Base-by-base conservation (phyloP, 2,113 vertebrate species). In the Pseudopodoces humilis region DNA sequence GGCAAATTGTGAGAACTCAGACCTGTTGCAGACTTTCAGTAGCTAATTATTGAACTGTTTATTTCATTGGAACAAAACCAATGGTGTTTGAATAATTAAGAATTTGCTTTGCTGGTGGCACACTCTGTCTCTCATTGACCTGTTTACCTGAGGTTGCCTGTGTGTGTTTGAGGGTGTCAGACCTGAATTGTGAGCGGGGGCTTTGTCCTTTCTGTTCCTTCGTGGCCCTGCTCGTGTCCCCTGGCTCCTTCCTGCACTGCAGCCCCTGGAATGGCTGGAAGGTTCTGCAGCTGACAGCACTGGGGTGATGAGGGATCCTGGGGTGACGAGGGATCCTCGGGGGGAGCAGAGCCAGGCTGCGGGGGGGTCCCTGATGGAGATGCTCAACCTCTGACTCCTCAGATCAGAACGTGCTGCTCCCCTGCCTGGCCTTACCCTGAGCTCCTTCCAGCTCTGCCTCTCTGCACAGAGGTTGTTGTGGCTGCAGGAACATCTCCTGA, bases 181-280 rank as follows among this genome's bases (percentile, higher is more conserved):
- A 16, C 2, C n/a, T 1, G 15, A 10, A 2, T 0, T 7, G 70
- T 11, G 46, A 13, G 20, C 1, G 7, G 24, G 44, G 56, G 11
- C 1, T 16, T 49, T 43, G 27, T 21, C 47, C 60, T 15, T 37
- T 20, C 12, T 19, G 14, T 11, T 13, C 43, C 53, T 52, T 6
- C 22, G 22, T 1, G 2, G 31, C 2, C 11, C 4, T 21, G n/a
- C 15, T 3, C n/a, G 15, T 23, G 55, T 33, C 33, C 55, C n/a
- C 56, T 12, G 55, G 41, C 35, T 58, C 43, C 14, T 12, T 15
- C 30, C 70, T 39, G 37, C 37, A 39, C 10, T 39, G 37, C 37
- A 46, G 30, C 13, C 10, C 19, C 30, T 21, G 1, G 1, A 33
- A 6, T 7, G 24, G 0, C 22, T 1, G 23, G 24, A 22, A 63